phyloP scores from a whole-genome alignment of 2,888 invertebrate species.

The Ditylenchus weischeri region DNA sequence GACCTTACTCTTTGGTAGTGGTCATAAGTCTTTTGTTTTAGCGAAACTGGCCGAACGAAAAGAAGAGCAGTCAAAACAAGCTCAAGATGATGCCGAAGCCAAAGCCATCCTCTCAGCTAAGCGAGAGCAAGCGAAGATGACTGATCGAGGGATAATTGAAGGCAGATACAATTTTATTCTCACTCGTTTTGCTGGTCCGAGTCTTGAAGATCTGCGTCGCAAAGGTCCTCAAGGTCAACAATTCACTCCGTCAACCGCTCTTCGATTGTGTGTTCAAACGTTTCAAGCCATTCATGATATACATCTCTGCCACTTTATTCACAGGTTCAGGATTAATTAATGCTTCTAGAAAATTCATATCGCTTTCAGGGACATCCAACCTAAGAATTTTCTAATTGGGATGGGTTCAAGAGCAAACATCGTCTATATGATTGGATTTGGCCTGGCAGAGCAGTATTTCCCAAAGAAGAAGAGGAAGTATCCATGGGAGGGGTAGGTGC shows the following conservation, averaged over 20 bases:
- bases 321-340: conserved; percentile 1
- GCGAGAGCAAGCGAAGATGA: too few species aligned
- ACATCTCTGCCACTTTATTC: background rate
- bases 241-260: conserved; percentile 1
- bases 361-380: conserved; percentile 5
- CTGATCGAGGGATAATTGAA: conserved; percentile 2
- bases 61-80: too few species aligned
- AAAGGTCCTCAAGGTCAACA: background rate
- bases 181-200: background rate
- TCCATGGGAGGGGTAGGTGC: too few species aligned
- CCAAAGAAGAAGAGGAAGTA: too few species aligned
- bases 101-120: too few species aligned
- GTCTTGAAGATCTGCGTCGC: conserved; percentile 4
- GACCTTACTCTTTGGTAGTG: too few species aligned
- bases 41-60: too few species aligned
- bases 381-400: background rate
- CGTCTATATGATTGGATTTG: conserved; percentile 1
- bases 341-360: too few species aligned
- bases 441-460: background rate
- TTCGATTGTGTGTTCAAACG: background rate
- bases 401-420: background rate
- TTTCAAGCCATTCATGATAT: background rate
- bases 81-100: too few species aligned
- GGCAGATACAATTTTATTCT: background rate
- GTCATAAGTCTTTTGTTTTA: too few species aligned